Conservation (phyloP, 2,888 invertebrate species). For the Metalampra italica region DNA sequence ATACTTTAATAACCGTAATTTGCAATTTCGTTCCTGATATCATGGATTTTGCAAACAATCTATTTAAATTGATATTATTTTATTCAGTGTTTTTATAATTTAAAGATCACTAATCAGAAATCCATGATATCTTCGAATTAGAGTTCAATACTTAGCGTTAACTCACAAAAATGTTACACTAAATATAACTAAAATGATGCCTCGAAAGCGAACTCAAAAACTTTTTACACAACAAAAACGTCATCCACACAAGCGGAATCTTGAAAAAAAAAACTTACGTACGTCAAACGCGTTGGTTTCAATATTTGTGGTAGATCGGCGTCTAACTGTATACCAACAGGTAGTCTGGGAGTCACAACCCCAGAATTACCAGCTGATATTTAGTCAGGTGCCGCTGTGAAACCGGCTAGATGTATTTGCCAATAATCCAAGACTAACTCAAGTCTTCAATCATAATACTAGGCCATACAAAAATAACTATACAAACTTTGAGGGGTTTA, state of each 20-base stretch:
- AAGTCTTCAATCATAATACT: not conserved
- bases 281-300: conserved; percentile 29
- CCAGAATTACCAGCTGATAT: conserved; percentile 99
- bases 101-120: not conserved
- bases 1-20: not conserved
- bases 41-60: no score
- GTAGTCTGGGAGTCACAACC: conserved; percentile 88
- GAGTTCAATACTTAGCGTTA: not conserved
- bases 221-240: conserved; percentile 6
- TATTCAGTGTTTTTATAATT: not conserved
- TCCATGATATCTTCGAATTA: not conserved
- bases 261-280: conserved; percentile 48
- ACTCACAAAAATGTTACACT: not conserved
- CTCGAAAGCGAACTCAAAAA: not conserved
- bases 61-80: no score
- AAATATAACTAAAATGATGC: not conserved
- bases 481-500: no score
- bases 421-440: conserved; percentile 10
- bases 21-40: no score
- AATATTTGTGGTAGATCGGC: conserved; percentile 29
- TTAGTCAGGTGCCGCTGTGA: conserved; percentile 72
- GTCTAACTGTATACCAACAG: conserved; percentile 87
- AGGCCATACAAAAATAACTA: not conserved
- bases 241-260: conserved; percentile 21
- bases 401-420: conserved; percentile 14